Evolutionary conservation across 2,888 invertebrate genomes (phyloP).

Genomic region (Thalpophila matura): DNA sequence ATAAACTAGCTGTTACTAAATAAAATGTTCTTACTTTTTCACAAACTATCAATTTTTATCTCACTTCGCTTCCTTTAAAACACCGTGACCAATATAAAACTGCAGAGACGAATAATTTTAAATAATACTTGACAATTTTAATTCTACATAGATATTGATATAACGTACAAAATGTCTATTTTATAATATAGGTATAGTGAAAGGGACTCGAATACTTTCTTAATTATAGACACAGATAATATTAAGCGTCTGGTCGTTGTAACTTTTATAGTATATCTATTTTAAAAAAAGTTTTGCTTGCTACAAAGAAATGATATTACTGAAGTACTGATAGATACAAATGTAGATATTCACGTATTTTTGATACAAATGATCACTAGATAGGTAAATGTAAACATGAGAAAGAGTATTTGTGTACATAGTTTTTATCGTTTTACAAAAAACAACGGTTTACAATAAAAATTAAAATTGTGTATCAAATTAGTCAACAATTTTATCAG

Average conservation of each 20-base stretch:
- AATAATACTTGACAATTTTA: slow-evolving; percentile 68
- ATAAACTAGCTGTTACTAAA: slow-evolving; percentile 12
- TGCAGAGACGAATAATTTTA: slow-evolving; percentile 63
- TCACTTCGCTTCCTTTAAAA: slow-evolving; percentile 22
- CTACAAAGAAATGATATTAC: no score
- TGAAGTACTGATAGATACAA: no score
- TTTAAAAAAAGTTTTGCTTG: no score
- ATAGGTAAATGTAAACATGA: no score
- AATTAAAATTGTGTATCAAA: no score
- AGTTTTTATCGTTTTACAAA: no score
- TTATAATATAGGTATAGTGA: slow-evolving; percentile 14
- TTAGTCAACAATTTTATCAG: no score
- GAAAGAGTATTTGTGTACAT: no score
- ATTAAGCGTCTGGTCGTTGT: neutral
- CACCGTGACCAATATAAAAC: slow-evolving; percentile 51
- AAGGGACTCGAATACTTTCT: slow-evolving; percentile 6
- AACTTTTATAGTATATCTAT: no score
- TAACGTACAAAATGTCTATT: slow-evolving; percentile 22
- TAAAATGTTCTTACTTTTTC: slow-evolving; percentile 39
- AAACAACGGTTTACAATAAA: no score
- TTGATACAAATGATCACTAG: no score
- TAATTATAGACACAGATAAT: neutral
- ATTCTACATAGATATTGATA: slow-evolving; percentile 1
- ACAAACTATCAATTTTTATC: slow-evolving; percentile 24
- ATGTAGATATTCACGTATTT: no score